Evolutionary conservation across 2,797 vertebrate species (phyloP).

Genomic region (Ambastaia sidthimunki): DNA sequence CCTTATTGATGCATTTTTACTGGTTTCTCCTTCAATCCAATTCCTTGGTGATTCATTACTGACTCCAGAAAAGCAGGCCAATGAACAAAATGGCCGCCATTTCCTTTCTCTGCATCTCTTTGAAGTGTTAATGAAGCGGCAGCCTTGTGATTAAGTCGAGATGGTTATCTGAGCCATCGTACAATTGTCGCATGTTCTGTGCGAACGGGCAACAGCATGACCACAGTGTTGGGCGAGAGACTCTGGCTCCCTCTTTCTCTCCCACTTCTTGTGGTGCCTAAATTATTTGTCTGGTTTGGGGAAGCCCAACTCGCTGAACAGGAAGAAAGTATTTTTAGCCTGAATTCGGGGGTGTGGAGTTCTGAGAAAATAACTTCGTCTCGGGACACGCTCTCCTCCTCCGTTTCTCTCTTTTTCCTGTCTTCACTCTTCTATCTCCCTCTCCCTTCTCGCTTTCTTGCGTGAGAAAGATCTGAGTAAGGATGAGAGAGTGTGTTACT

Average conservation of each 20-base stretch:
- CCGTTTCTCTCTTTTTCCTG: slow-evolving; percentile 1
- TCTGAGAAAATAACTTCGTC: slow-evolving; percentile 60
- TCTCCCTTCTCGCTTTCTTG: slow-evolving; percentile 19
- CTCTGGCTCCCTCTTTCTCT: neutral
- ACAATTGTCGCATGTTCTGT: slow-evolving; percentile 1
- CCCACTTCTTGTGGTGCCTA: slow-evolving; percentile 41
- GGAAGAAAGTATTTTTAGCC: slow-evolving; percentile 70
- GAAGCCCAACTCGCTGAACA: slow-evolving; percentile 63
- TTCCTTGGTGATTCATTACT: slow-evolving; percentile 62
- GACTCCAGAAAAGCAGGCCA: slow-evolving; percentile 55
- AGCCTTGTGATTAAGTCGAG: slow-evolving; percentile 51
- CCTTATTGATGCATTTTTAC: slow-evolving; percentile 40
- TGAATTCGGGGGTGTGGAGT: slow-evolving; percentile 59
- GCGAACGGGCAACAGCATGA: neutral
- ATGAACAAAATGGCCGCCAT: slow-evolving; percentile 52
- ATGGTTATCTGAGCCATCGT: slow-evolving; percentile 50
- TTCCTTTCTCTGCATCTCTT: slow-evolving; percentile 54
- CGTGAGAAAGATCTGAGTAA: slow-evolving; percentile 37
- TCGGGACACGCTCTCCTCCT: slow-evolving; percentile 31
- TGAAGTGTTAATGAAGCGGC: slow-evolving; percentile 63
- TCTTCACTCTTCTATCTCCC: neutral
- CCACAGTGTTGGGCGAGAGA: neutral
- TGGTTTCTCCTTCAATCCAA: slow-evolving; percentile 36
- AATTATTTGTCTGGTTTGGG: slow-evolving; percentile 67
- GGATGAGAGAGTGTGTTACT: slow-evolving; percentile 58